A percentile compares a stretch with the other conserved stretches of the same genome.
These are phyloP conservation scores for Hirtodrosophila confusa DNA, from an alignment of 2,888 invertebrate species.

Conservation along the genomic window DNA sequence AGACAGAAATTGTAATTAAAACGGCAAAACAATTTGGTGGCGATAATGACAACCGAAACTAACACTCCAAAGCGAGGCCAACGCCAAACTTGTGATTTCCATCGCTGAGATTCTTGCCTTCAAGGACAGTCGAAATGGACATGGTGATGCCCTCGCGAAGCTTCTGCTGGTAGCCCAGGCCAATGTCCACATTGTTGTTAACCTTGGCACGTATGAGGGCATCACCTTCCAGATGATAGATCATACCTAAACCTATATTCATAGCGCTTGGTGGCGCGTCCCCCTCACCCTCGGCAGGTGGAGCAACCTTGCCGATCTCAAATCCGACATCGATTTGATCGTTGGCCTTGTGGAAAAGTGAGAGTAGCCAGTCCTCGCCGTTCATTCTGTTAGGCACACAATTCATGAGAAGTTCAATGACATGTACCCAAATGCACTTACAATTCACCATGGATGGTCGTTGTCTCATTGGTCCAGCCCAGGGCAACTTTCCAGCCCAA, in stretches of 20 bases:
- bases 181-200: conserved; percentile 95
- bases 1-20: neutral
- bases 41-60: conserved; percentile 72
- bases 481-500: conserved; percentile 95
- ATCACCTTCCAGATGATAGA: conserved; percentile 92
- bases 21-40: conserved; percentile 7
- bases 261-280: conserved; percentile 89
- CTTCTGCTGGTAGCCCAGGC: conserved; percentile 95
- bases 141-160: conserved; percentile 95
- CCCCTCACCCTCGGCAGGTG: neutral
- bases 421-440: conserved; percentile 84
- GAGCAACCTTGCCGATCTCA: conserved; percentile 35
- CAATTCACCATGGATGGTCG: conserved; percentile 96
- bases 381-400: conserved; percentile 25
- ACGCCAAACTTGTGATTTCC: conserved; percentile 98
- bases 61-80: conserved; percentile 95
- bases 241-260: conserved; percentile 93
- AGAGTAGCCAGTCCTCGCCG: conserved; percentile 46
- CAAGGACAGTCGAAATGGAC: conserved; percentile 88
- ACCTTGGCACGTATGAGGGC: conserved; percentile 95
- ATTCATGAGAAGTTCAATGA: neutral
- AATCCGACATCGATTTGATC: conserved; percentile 48
- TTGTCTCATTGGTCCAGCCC: conserved; percentile 93
- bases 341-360: conserved; percentile 53
- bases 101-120: conserved; percentile 92